Percentiles rank a stretch among this genome's conserved stretches.
Conservation (phyloP, 2,113 vertebrate genomes). For the Copsychus sechellarum region DNA sequence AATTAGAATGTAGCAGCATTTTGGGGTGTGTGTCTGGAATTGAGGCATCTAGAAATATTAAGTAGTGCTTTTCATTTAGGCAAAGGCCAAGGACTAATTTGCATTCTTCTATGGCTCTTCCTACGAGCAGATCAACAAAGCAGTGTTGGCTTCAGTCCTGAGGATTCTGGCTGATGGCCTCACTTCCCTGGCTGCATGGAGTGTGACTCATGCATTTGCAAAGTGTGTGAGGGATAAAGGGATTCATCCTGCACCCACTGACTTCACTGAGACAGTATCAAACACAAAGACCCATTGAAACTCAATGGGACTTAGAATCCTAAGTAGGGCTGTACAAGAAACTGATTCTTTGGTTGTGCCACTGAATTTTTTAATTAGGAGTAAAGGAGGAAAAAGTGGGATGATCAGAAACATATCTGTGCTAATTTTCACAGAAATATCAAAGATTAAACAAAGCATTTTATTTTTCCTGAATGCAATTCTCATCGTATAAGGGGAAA, state of each 20-base stretch:
- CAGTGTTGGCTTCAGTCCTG: slow-evolving; percentile 30
- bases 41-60: slow-evolving; percentile 28
- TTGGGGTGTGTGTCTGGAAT: not conserved
- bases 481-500: not conserved
- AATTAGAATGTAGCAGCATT: not conserved
- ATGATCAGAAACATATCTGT: not conserved
- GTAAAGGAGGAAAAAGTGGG: not conserved
- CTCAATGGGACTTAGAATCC: slow-evolving; percentile 15
- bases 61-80: slow-evolving; percentile 6
- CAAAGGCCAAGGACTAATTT: slow-evolving; percentile 40
- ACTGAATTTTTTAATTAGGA: not conserved
- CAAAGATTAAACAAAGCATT: not conserved
- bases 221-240: slow-evolving; percentile 38
- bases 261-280: slow-evolving; percentile 35
- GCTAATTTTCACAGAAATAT: not conserved
- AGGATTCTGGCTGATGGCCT: slow-evolving; percentile 43
- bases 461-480: not conserved
- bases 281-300: slow-evolving; percentile 60
- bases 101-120: slow-evolving; percentile 37
- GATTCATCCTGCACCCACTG: slow-evolving; percentile 59
- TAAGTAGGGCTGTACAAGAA: slow-evolving; percentile 40
- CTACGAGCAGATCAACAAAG: slow-evolving; percentile 13
- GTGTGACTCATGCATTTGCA: slow-evolving; percentile 53
- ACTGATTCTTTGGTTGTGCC: slow-evolving; percentile 13
- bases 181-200: slow-evolving; percentile 18